Conservation (phyloP, 2,888 invertebrate species). For the Drosophila rellima region DNA sequence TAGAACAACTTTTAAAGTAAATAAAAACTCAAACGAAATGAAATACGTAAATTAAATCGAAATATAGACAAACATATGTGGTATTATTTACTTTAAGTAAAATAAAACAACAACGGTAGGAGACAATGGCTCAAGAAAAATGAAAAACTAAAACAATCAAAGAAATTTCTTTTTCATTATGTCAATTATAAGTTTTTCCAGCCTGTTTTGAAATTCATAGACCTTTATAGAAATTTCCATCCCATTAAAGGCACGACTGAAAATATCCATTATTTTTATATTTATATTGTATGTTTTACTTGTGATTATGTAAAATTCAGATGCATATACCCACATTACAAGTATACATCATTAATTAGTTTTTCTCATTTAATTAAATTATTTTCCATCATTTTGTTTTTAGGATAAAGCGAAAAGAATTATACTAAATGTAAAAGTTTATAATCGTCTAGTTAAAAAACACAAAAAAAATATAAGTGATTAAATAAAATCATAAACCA, state of each 20-base stretch:
- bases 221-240: no score
- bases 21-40: constrained; percentile 16
- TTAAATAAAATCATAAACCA: constrained; percentile 19
- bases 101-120: constrained; percentile 27
- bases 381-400: no score
- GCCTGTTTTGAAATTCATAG: neutral
- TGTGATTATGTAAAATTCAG: no score
- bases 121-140: constrained; percentile 36
- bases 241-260: no score
- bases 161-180: neutral
- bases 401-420: constrained; percentile 1
- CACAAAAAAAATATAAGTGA: constrained; percentile 19
- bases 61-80: constrained; percentile 53
- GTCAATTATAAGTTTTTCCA: neutral
- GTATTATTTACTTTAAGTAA: constrained; percentile 76
- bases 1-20: neutral
- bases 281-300: no score
- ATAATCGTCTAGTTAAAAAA: constrained; percentile 75
- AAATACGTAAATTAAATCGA: constrained; percentile 29
- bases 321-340: no score
- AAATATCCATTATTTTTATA: no score
- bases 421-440: constrained; percentile 54
- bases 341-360: neutral
- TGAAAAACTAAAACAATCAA: constrained; percentile 23
- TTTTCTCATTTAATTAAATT: neutral